These are phyloP conservation scores for Arvicola amphibius DNA, from an alignment of 2,797 vertebrate species.

Conservation along the genomic window DNA sequence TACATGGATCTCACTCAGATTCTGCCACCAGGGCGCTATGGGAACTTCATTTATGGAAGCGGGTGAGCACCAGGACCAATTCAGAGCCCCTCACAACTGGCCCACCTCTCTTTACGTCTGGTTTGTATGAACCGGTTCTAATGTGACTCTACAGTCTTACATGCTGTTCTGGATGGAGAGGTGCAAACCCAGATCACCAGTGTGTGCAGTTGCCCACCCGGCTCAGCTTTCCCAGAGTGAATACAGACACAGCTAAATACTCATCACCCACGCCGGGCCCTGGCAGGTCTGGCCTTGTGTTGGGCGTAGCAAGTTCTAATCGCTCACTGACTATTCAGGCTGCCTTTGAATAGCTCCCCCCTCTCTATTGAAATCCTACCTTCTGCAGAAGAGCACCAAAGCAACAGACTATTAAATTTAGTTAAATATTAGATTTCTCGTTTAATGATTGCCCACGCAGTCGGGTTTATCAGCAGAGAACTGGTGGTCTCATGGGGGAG, in stretches of 20 bases:
- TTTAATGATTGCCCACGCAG: slow-evolving; percentile 89
- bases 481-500: slow-evolving; percentile 86
- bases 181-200: background rate
- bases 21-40: background rate
- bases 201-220: background rate
- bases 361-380: slow-evolving; percentile 78
- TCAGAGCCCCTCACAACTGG: background rate
- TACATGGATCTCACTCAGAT: rapidly evolving
- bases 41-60: rapidly evolving
- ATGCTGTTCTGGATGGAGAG: background rate
- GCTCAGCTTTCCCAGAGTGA: background rate
- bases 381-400: slow-evolving; percentile 78
- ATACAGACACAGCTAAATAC: background rate
- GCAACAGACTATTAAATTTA: slow-evolving; percentile 85
- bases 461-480: slow-evolving; percentile 90
- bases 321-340: slow-evolving; percentile 40
- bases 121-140: background rate
- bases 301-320: background rate
- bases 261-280: background rate
- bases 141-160: background rate
- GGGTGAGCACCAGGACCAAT: background rate
- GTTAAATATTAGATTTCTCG: slow-evolving; percentile 89
- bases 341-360: slow-evolving; percentile 74
- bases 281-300: background rate
- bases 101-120: rapidly evolving